phyloP scores from a whole-genome alignment of 2,797 vertebrate species.

The Chlorospingus semifuscus region DNA sequence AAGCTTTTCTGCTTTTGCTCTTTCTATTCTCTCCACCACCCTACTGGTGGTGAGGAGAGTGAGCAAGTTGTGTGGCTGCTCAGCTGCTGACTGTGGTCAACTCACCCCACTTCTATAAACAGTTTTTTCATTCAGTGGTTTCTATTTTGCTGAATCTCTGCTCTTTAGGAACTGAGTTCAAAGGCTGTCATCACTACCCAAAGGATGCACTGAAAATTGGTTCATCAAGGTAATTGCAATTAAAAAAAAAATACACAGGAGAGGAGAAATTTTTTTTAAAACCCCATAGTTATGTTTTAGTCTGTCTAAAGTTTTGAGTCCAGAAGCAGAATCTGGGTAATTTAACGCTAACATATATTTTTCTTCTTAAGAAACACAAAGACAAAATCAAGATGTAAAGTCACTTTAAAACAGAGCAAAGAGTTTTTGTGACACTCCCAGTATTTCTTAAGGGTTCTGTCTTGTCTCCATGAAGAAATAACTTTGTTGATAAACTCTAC shows the following conservation, averaged over 20 bases:
- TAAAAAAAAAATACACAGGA: background rate
- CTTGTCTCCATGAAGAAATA: background rate
- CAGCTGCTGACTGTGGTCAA: background rate
- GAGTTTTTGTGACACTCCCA: background rate
- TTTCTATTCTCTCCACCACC: background rate
- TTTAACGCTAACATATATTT: background rate
- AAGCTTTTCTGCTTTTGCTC: background rate
- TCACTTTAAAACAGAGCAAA: background rate
- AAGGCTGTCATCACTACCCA: background rate
- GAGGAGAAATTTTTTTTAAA: background rate
- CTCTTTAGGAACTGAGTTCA: background rate
- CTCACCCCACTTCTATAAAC: background rate
- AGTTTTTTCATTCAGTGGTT: background rate
- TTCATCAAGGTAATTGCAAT: background rate
- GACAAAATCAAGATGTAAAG: background rate
- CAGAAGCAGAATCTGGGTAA: background rate
- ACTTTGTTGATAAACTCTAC: background rate
- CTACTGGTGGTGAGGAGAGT: background rate
- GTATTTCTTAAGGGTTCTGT: background rate
- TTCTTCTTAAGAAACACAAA: background rate
- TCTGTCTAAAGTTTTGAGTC: background rate
- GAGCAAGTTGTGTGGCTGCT: background rate
- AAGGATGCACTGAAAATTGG: background rate
- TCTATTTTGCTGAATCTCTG: background rate
- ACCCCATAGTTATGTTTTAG: background rate